Percentiles rank a stretch among this genome's conserved stretches.
phyloP scores from a whole-genome alignment of 2,888 invertebrate species.

The Matsumyia berberina region DNA sequence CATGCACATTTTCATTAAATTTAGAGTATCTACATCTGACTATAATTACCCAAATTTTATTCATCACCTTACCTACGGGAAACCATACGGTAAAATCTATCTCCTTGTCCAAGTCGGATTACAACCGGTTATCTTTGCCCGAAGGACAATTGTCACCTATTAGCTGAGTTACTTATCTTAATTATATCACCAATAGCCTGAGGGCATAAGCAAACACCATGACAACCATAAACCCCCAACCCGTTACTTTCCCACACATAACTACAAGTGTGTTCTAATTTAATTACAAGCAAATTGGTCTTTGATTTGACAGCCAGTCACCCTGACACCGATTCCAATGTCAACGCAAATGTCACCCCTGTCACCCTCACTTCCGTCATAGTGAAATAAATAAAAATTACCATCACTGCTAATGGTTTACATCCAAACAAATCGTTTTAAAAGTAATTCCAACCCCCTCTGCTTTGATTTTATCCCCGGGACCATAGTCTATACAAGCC shows the following conservation, averaged over 20 bases:
- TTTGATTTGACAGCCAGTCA: conserved; percentile 65
- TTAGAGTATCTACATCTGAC: neutral
- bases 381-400: conserved; percentile 73
- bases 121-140: conserved; percentile 42
- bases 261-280: conserved; percentile 55
- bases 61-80: neutral
- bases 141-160: conserved; percentile 65
- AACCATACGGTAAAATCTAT: conserved; percentile 1
- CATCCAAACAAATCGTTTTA: conserved; percentile 53
- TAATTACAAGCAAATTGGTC: conserved; percentile 72
- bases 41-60: neutral
- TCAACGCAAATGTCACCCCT: conserved; percentile 62
- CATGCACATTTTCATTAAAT: neutral
- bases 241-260: conserved; percentile 58
- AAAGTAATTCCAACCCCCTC: conserved; percentile 52
- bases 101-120: conserved; percentile 32
- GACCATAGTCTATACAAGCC: conserved; percentile 38
- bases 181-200: conserved; percentile 62
- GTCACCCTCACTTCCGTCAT: conserved; percentile 51
- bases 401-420: conserved; percentile 69
- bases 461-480: conserved; percentile 33
- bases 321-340: conserved; percentile 49
- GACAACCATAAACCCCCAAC: conserved; percentile 57
- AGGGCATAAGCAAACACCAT: conserved; percentile 61
- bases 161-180: conserved; percentile 69